These are phyloP conservation scores for Patella vulgata DNA, from an alignment of 1,140 invertebrate species.

Conservation along the genomic window DNA sequence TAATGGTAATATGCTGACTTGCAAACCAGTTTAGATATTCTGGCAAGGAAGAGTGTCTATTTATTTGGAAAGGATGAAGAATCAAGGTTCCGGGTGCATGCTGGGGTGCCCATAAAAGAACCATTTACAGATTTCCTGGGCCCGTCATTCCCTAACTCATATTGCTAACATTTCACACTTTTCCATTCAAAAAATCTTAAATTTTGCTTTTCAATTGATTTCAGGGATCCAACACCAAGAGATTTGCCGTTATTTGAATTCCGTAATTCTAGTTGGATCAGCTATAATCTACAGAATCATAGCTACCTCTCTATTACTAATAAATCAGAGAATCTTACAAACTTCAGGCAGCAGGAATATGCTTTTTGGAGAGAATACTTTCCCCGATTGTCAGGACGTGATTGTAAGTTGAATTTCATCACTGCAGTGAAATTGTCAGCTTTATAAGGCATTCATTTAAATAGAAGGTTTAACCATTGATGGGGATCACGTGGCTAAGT, in stretches of 20 bases:
- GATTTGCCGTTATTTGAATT: conserved; percentile 31
- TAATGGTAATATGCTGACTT: too few relatives aligned
- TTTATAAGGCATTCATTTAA: background rate
- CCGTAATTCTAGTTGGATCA: conserved; percentile 44
- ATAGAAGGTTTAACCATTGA: background rate
- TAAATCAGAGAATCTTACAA: conserved; percentile 36
- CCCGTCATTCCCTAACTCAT: too few relatives aligned
- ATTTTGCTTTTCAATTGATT: conserved; percentile 8
- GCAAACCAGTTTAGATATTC: too few relatives aligned
- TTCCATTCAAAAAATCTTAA: too few relatives aligned
- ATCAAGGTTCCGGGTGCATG: too few relatives aligned
- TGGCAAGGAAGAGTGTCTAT: too few relatives aligned
- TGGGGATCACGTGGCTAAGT: too few relatives aligned
- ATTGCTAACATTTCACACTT: too few relatives aligned
- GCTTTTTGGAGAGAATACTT: conserved; percentile 54
- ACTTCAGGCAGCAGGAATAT: conserved; percentile 46
- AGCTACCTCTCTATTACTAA: conserved; percentile 50
- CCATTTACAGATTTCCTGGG: too few relatives aligned
- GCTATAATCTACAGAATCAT: conserved; percentile 50
- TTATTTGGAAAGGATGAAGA: too few relatives aligned
- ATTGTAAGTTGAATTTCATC: conserved; percentile 18
- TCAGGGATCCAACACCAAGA: conserved; percentile 50
- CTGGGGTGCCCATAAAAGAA: too few relatives aligned
- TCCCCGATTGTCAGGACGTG: conserved; percentile 42
- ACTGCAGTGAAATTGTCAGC: background rate